phyloP scores from a whole-genome alignment of 1,140 invertebrate genomes.

The Drosophila mauritiana region DNA sequence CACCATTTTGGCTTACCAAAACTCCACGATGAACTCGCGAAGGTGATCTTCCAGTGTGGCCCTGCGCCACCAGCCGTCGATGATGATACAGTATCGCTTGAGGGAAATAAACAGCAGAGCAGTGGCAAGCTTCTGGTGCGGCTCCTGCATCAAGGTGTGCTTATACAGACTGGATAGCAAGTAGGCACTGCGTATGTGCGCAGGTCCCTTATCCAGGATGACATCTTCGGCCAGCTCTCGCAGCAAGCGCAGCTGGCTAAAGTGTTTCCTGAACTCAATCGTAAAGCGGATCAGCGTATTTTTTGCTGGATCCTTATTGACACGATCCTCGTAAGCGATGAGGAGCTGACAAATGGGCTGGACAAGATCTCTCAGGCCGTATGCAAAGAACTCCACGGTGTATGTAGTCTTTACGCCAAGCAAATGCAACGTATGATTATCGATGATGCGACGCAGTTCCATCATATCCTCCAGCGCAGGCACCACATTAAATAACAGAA shows the following conservation, averaged over 20 bases:
- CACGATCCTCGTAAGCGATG: slow-evolving; percentile 44
- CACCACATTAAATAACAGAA: slow-evolving; percentile 38
- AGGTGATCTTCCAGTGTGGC: slow-evolving; percentile 66
- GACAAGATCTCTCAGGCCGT: slow-evolving; percentile 57
- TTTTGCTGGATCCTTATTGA: slow-evolving; percentile 10
- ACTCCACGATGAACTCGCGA: slow-evolving; percentile 71
- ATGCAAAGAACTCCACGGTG: slow-evolving; percentile 65
- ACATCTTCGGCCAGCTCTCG: slow-evolving; percentile 3
- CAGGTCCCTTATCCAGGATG: slow-evolving; percentile 38
- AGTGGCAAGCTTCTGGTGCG: slow-evolving; percentile 53
- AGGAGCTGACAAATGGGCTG: slow-evolving; percentile 53
- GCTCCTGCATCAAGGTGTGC: slow-evolving; percentile 13
- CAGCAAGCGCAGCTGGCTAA: slow-evolving; percentile 31
- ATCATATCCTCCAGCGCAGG: slow-evolving; percentile 57
- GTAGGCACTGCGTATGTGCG: slow-evolving; percentile 56
- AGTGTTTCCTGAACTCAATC: slow-evolving; percentile 34
- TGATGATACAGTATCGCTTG: slow-evolving; percentile 66
- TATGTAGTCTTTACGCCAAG: slow-evolving; percentile 9
- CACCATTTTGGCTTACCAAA: not conserved
- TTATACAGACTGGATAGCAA: slow-evolving; percentile 57
- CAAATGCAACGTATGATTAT: slow-evolving; percentile 13
- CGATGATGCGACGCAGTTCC: slow-evolving; percentile 36
- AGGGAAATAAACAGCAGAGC: slow-evolving; percentile 41
- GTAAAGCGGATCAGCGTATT: slow-evolving; percentile 47
- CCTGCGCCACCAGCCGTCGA: slow-evolving; percentile 75